Percentiles rank a stretch among this genome's conserved stretches.
phyloP scores from a whole-genome alignment of 1,140 invertebrate genomes.

The Aphidius gifuensis region DNA sequence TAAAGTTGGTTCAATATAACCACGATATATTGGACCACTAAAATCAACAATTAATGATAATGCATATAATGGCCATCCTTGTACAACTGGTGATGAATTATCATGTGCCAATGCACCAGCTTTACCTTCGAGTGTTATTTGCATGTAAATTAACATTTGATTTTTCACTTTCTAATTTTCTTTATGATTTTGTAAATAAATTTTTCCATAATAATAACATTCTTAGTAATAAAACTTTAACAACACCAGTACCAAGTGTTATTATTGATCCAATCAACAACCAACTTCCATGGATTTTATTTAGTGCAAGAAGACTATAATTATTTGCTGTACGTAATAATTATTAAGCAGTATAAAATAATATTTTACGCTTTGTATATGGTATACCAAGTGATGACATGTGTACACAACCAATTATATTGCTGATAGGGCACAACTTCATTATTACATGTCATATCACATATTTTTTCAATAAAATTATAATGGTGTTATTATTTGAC shows the following conservation, averaged over 20 bases:
- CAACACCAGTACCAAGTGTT: slow-evolving; percentile 87
- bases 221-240: slow-evolving; percentile 82
- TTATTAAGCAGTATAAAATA: slow-evolving; percentile 97
- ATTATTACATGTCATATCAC: slow-evolving; percentile 84
- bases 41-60: slow-evolving; percentile 90
- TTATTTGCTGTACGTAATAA: slow-evolving; percentile 94
- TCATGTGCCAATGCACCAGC: slow-evolving; percentile 96
- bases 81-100: slow-evolving; percentile 81
- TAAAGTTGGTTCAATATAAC: slow-evolving; percentile 92
- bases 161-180: slow-evolving; percentile 96
- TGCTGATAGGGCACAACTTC: slow-evolving; percentile 89
- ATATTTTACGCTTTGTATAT: slow-evolving; percentile 91
- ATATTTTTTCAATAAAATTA: slow-evolving; percentile 80
- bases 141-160: slow-evolving; percentile 97
- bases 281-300: slow-evolving; percentile 96
- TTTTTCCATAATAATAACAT: slow-evolving; percentile 96
- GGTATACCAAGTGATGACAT: slow-evolving; percentile 92
- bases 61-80: slow-evolving; percentile 95
- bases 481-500: slow-evolving; percentile 92
- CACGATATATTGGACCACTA: slow-evolving; percentile 96
- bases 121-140: slow-evolving; percentile 93
- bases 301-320: slow-evolving; percentile 90
- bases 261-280: slow-evolving; percentile 94
- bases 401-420: slow-evolving; percentile 87
- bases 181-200: slow-evolving; percentile 92